A percentile compares a stretch with the other conserved stretches of the same genome.
phyloP scores from a whole-genome alignment of 2,797 vertebrate genomes.

The Coregonus sp. region DNA sequence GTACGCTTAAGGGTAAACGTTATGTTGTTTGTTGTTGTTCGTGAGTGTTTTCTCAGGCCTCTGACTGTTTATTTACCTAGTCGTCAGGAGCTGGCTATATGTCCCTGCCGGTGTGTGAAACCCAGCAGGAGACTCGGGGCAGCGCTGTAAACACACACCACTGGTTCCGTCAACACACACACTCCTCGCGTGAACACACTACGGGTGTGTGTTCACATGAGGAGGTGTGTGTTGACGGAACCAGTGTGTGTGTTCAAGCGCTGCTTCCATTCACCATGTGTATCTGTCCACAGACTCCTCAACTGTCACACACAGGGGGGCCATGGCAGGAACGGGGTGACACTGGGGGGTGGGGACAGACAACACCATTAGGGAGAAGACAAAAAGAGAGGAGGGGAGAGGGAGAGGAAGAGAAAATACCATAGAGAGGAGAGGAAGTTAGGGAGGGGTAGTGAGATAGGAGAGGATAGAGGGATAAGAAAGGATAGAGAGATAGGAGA shows the following conservation, averaged over 20 bases:
- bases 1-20: no score
- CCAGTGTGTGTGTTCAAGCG: neutral
- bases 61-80: conserved; percentile 45
- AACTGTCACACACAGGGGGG: conserved; percentile 40
- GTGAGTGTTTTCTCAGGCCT: conserved; percentile 51
- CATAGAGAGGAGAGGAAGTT: conserved; percentile 7
- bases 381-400: neutral
- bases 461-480: neutral
- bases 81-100: neutral
- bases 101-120: conserved; percentile 24
- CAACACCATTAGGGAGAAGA: neutral
- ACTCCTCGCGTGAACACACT: conserved; percentile 16
- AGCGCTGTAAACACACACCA: neutral
- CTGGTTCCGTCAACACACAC: conserved; percentile 17
- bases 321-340: conserved; percentile 20
- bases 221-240: conserved; percentile 18
- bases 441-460: neutral
- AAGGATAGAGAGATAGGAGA: no score
- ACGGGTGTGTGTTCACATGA: conserved; percentile 22
- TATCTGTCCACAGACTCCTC: conserved; percentile 14
- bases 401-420: conserved; percentile 5
- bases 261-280: conserved; percentile 30
- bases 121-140: conserved; percentile 30
- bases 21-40: conserved; percentile 21
- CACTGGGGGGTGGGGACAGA: conserved; percentile 10